A percentile compares a stretch with the other conserved stretches of the same genome.
These are phyloP conservation scores for Fregata magnificens DNA, from an alignment of 2,113 vertebrate genomes.

Conservation along the genomic window DNA sequence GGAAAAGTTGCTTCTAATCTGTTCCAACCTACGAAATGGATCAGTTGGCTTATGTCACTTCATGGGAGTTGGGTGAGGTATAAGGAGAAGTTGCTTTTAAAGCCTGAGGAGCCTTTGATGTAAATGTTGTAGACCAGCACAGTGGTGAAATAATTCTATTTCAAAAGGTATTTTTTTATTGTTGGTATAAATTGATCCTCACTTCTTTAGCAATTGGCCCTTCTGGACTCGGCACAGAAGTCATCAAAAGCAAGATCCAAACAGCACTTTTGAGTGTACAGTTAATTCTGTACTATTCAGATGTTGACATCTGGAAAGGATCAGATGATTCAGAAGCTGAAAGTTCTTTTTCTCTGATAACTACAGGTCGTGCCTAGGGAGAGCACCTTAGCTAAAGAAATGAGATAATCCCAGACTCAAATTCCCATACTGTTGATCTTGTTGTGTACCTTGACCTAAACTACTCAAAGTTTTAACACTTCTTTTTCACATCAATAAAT, in stretches of 20 bases:
- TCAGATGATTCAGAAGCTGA: not conserved
- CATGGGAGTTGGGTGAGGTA: not conserved
- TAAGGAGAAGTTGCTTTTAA: not conserved
- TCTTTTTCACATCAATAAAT: not conserved
- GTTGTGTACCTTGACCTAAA: not conserved
- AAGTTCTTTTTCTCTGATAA: not conserved
- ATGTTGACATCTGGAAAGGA: not conserved
- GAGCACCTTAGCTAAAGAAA: not conserved
- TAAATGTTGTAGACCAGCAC: not conserved
- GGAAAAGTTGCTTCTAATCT: not conserved
- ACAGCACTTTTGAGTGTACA: not conserved
- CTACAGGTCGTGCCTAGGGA: not conserved
- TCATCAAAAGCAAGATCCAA: not conserved
- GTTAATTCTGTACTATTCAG: not conserved
- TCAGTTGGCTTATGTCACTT: not conserved
- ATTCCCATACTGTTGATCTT: accelerated
- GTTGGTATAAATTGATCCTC: not conserved
- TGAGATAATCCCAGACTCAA: not conserved
- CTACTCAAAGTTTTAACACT: not conserved
- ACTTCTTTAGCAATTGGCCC: not conserved
- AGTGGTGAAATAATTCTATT: not conserved
- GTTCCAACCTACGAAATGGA: not conserved
- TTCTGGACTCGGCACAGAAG: not conserved
- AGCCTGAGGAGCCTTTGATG: not conserved
- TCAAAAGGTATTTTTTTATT: not conserved